Evolutionary conservation across 2,113 vertebrate species (phyloP), one percentile per base, ranked within the genome.

Genomic region (Holacanthus passer): DNA sequence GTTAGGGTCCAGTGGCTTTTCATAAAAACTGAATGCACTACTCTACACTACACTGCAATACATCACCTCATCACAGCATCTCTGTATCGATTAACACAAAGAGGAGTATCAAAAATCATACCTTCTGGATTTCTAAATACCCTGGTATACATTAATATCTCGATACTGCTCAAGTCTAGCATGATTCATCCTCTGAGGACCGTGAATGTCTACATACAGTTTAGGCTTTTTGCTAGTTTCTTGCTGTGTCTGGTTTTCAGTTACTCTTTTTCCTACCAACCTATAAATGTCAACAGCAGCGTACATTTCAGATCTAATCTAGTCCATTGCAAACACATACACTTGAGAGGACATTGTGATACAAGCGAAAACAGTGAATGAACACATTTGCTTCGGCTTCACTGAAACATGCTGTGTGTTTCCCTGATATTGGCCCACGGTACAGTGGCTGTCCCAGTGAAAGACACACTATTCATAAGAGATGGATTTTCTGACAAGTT

Each of bases 281-380:
- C 29, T n/a, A 7, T 32, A 35, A 69, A 68, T 13, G 43, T 43
- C 65, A 58, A 48, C 41, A 35, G 53, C n/a, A 5, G n/a, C 22
- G 24, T 8, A 9, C 31, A 29, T 48, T 58, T 50, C 3, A 10
- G 31, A 22, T 41, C 13, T 12, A n/a, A 70, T 62, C 32, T 41
- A 48, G 32, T 52, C 35, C 55, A 62, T 4, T 39, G 19, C 65
- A 69, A 29, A 70, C 55, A 67, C 39, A 22, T 27, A 13, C 32
- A 60, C 55, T 19, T 78, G 32, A 41, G 0, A 32, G 66, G n/a
- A 52, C 32, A 70, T 41, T 62, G 55, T 60, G 65, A 69, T 41
- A 41, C 19, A 31, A 52, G 65, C 5, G 4, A 69, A 70, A 63
- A 79, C 45, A 79, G 53, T 41, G 66, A 29, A 52, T 35, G 19